phyloP scores from a whole-genome alignment of 2,888 invertebrate genomes.

The Ophion ventricosus region DNA sequence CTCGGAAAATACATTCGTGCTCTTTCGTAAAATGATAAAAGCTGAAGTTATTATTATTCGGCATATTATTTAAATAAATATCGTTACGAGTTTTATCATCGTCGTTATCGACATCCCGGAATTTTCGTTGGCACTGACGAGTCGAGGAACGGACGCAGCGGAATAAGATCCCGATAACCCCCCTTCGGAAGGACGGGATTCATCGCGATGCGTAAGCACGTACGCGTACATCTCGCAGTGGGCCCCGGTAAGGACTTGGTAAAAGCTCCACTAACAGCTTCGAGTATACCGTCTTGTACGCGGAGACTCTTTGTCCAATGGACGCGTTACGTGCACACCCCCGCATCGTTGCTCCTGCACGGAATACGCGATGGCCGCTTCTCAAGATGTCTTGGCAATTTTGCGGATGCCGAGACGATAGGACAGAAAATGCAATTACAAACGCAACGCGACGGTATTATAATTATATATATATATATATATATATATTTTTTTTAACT shows the following conservation, averaged over 20 bases:
- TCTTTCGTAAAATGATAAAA: no score
- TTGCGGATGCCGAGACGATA: conserved; percentile 17
- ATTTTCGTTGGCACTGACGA: no score
- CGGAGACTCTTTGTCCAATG: conserved; percentile 57
- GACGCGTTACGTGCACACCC: conserved; percentile 45
- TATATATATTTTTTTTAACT: no score
- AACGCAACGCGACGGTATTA: no score
- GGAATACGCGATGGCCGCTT: conserved; percentile 61
- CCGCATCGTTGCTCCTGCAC: conserved; percentile 27
- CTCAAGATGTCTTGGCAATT: conserved; percentile 44
- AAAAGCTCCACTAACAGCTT: conserved; percentile 53
- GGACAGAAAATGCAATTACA: not conserved
- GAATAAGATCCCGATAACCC: no score
- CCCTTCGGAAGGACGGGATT: not conserved
- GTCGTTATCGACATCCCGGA: no score
- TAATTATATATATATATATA: no score
- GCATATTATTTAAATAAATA: not conserved
- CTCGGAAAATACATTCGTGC: not conserved
- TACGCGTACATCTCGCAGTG: conserved; percentile 23
- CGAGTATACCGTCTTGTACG: conserved; percentile 16
- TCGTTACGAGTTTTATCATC: no score
- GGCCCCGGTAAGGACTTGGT: conserved; percentile 11
- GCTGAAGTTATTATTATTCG: not conserved
- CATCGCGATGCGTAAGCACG: conserved; percentile 59
- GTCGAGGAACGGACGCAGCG: no score